Evolutionary conservation across 2,797 vertebrate species (phyloP).

Genomic region (Euphonia xanthogaster): DNA sequence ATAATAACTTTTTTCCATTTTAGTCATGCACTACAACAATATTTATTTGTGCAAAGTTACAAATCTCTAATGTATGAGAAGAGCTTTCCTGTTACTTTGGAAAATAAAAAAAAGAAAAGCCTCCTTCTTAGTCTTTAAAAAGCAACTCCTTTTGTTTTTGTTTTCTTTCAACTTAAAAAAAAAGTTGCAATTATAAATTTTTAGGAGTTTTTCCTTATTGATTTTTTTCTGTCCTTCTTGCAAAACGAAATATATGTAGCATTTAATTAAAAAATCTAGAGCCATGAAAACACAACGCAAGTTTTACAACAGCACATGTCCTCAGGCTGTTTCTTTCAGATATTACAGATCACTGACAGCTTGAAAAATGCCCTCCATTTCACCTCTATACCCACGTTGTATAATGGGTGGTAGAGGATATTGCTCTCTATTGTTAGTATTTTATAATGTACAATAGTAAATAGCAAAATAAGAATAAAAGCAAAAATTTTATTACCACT

Average conservation of each 20-base stretch:
- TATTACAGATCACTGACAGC: not conserved
- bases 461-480: conserved; percentile 8
- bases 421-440: not conserved
- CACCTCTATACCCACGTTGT: not conserved
- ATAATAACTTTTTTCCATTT: conserved; percentile 35
- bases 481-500: not conserved
- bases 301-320: conserved; percentile 31
- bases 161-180: conserved; percentile 37
- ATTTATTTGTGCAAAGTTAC: conserved; percentile 44
- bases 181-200: conserved; percentile 10
- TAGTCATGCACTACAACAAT: not conserved
- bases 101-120: not conserved
- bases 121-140: conserved; percentile 28
- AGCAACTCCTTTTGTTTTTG: conserved; percentile 8
- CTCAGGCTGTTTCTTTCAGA: conserved; percentile 43
- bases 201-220: conserved; percentile 22
- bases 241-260: conserved; percentile 27
- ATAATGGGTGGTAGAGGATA: conserved; percentile 1
- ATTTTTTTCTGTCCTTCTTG: not conserved
- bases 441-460: conserved; percentile 3
- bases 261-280: conserved; percentile 59
- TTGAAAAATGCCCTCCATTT: conserved; percentile 40
- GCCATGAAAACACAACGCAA: conserved; percentile 31
- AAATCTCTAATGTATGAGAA: conserved; percentile 57
- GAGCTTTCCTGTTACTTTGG: not conserved